Conservation (phyloP, 1,140 invertebrate species). For the Adoxophyes honmai region DNA sequence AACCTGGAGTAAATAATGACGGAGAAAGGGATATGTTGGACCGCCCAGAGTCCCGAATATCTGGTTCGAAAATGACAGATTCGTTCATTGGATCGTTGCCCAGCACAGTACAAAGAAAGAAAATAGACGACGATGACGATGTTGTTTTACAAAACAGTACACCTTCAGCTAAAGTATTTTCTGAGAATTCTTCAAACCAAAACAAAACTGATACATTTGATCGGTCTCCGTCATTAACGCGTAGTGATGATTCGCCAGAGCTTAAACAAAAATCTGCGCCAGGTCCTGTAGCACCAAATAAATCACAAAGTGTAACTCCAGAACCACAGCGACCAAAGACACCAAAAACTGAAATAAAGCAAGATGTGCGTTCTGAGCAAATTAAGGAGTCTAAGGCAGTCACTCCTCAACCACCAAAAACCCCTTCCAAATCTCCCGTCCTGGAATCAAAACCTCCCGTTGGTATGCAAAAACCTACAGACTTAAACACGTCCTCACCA, state of each 20-base stretch:
- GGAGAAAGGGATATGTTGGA: conserved; percentile 48
- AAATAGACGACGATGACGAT: conserved; percentile 66
- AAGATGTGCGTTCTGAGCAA: conserved; percentile 35
- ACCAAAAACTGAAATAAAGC: conserved; percentile 53
- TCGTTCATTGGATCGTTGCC: conserved; percentile 69
- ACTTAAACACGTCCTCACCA: conserved; percentile 42
- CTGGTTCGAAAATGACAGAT: conserved; percentile 72
- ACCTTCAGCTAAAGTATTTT: conserved; percentile 28
- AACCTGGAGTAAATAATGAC: conserved; percentile 55
- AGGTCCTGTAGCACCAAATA: conserved; percentile 38
- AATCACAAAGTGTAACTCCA: conserved; percentile 47
- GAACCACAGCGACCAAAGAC: conserved; percentile 62
- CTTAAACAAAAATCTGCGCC: conserved; percentile 49
- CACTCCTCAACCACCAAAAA: conserved; percentile 33
- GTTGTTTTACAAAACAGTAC: conserved; percentile 61
- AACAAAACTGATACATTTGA: conserved; percentile 60
- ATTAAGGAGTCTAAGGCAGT: conserved; percentile 31
- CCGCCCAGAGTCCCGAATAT: conserved; percentile 66
- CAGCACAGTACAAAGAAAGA: conserved; percentile 51
- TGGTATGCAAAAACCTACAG: conserved; percentile 41
- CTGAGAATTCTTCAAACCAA: conserved; percentile 29
- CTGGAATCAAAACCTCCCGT: conserved; percentile 39
- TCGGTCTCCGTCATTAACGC: conserved; percentile 71
- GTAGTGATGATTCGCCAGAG: conserved; percentile 74
- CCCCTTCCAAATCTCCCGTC: conserved; percentile 45